Conservation (phyloP, 2,113 vertebrate species). For the Alethe diademata region DNA sequence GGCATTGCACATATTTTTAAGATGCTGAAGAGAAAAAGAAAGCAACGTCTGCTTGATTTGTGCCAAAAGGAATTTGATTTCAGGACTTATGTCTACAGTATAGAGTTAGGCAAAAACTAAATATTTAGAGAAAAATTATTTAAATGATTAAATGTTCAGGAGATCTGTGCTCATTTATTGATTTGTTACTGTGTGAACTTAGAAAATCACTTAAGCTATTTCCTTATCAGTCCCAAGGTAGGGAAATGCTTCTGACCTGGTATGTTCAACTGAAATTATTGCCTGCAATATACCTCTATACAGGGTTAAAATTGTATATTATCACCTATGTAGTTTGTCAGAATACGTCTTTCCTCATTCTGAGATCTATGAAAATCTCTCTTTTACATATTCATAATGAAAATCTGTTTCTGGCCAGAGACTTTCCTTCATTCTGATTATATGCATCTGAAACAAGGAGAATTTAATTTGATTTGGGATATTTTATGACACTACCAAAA, state of each 20-base stretch:
- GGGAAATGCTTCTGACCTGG: not conserved
- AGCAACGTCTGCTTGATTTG: not conserved
- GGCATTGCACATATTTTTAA: not conserved
- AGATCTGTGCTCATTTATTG: not conserved
- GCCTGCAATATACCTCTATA: not conserved
- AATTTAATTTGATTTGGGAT: not conserved
- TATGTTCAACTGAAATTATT: not conserved
- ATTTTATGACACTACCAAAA: not conserved
- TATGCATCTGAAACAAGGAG: not conserved
- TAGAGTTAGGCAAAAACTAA: not conserved
- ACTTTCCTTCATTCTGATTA: not conserved
- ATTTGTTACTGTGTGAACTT: not conserved
- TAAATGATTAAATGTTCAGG: not conserved
- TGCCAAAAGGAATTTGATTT: not conserved
- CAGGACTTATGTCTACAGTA: not conserved
- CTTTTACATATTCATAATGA: not conserved
- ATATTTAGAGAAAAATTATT: not conserved
- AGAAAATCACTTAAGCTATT: not conserved
- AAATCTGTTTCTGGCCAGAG: not conserved
- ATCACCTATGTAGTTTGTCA: not conserved
- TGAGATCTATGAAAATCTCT: not conserved
- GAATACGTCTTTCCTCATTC: not conserved
- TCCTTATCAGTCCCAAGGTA: not conserved
- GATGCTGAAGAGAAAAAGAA: not conserved
- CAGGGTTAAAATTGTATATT: not conserved